Base-by-base conservation (phyloP, 1,140 invertebrate species). In the Bombus turneri region DNA sequence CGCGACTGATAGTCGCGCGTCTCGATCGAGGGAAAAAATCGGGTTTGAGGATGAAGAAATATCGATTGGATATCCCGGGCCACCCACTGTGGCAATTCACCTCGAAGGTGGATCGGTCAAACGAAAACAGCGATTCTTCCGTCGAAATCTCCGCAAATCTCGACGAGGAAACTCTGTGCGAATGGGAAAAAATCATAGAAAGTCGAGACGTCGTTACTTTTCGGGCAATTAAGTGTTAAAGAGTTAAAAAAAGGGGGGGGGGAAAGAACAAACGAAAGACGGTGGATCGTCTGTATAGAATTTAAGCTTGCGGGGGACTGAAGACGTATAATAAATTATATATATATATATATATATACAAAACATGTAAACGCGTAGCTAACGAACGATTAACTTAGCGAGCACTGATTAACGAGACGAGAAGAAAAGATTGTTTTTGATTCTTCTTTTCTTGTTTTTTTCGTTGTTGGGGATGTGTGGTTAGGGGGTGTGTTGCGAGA, bases 1-100 rank as follows among this genome's bases (percentile, higher is more conserved):
- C 62, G 57, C 77, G 53, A 39, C n/a, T 25, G 12, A 28, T n/a
- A 0, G 39, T 78, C 66, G 75, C 76, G 66, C 79, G 79, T 86
- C 84, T 81, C 79, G 66, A 68, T 68, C 8, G 34, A 22, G 4
- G 22, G 3, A 37, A 53, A n/a, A 18, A 5, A 43, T 6, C 13
- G 2, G 69, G 6, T 28, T 39, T 6, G 39, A n/a, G 39, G 71
- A 31, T 47, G 22, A 72, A 64, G 6, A 82, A 62, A 72, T 15
- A 37, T 77, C 77, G 37, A 81, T 34, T 86, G 71, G 31, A 57
- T 86, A 89, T 88, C 91, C 92, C 91, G 93, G 91, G 71, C 92
- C 92, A 93, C 92, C 92, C 91, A 74, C 47, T 74, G 34, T 62
- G 59, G 28, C 69, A 85, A 81, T 69, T 88, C 34, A 57, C 8